Conservation (phyloP, 2,113 vertebrate genomes). For the Lontra canadensis region DNA sequence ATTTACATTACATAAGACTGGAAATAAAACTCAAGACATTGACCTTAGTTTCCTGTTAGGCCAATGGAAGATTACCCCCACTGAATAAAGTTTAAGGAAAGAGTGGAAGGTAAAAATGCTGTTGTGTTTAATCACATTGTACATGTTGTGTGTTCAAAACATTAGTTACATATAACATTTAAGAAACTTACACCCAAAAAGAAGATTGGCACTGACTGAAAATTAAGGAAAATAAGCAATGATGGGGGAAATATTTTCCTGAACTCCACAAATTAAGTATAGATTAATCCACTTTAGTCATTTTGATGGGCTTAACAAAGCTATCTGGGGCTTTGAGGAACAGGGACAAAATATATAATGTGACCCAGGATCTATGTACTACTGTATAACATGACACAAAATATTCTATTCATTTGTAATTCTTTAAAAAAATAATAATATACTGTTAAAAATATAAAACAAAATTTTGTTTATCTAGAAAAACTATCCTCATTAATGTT, state of each 20-base stretch:
- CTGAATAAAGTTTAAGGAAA: background rate
- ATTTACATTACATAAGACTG: background rate
- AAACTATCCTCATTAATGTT: background rate
- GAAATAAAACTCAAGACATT: background rate
- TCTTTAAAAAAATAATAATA: slow-evolving; percentile 32
- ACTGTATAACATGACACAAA: background rate
- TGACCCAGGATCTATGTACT: background rate
- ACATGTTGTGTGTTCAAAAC: background rate
- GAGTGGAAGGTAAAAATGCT: background rate
- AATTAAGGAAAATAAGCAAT: background rate
- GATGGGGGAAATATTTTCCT: background rate
- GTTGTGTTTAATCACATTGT: background rate
- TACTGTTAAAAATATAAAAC: background rate
- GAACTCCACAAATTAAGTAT: background rate
- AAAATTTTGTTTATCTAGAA: background rate
- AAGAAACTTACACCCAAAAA: background rate
- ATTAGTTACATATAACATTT: background rate
- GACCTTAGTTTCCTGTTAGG: background rate
- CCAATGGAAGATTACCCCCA: background rate
- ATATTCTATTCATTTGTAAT: background rate
- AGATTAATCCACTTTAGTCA: background rate
- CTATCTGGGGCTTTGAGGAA: background rate
- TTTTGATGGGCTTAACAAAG: background rate
- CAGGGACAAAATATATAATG: background rate
- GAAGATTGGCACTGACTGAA: background rate